These are phyloP conservation scores for Cordilura impudica DNA, from an alignment of 2,888 invertebrate species.

Conservation along the genomic window DNA sequence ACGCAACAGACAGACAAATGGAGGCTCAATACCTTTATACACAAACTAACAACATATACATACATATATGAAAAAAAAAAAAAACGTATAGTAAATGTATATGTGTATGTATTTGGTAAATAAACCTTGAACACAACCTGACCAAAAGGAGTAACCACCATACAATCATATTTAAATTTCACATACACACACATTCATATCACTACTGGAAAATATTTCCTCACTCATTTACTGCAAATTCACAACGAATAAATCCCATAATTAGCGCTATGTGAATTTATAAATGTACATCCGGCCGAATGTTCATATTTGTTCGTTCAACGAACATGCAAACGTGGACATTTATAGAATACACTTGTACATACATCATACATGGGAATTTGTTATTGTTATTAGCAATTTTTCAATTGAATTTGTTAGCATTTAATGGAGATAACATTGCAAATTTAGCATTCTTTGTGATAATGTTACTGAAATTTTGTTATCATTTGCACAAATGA, in stretches of 20 bases:
- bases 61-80: no score
- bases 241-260: constrained; percentile 54
- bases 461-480: no score
- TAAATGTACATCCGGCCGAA: constrained; percentile 48
- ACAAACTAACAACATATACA: background rate
- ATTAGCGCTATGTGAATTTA: constrained; percentile 53
- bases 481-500: no score
- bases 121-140: constrained; percentile 30
- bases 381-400: no score
- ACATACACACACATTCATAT: background rate
- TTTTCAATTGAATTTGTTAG: no score
- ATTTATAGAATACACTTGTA: constrained; percentile 2
- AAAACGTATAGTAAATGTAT: background rate
- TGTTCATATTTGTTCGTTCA: constrained; percentile 6
- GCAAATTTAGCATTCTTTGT: no score
- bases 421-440: no score
- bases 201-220: background rate
- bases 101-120: constrained; percentile 29
- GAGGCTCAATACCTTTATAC: background rate
- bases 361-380: background rate
- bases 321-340: constrained; percentile 36
- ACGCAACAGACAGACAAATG: background rate
- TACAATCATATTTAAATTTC: background rate
- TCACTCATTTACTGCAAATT: constrained; percentile 22
- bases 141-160: constrained; percentile 18